Base-by-base conservation (phyloP, 1,140 invertebrate genomes). In the Cherax destructor region DNA sequence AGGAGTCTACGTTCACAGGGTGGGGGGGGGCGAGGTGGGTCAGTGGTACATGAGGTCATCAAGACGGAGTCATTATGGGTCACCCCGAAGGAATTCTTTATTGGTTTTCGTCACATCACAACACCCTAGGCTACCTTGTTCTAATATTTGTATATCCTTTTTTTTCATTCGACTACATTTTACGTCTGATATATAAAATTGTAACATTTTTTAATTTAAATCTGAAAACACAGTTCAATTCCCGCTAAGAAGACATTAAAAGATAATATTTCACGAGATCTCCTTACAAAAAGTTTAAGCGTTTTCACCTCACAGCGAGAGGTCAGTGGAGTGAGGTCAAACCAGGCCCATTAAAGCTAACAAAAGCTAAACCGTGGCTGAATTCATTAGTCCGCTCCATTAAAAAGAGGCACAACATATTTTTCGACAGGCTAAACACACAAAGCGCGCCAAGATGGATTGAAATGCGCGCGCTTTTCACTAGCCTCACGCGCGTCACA, bases 341-440 rank as follows among this genome's bases (percentile, higher is more conserved):
- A 49, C 24, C 0, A 59, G n/a, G 13, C 18, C 50, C 10, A 24
- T 52, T 21, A 7, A 56, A 61, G 59, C 56, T 9, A 21, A 69
- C 59, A 83, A 61, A 83, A 47, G 61, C 11, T 24, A 24, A 59
- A 56, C 61, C 81, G 59, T 83, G 81, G 81, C 59, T 24, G 81
- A 83, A 83, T 83, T 30, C 81, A 83, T 83, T 83, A 83, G 24
- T 49, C 69, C 61, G 81, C 56, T 83, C 81, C 81, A 83, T 83
- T 83, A 83, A 83, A 83, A 83, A 61, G 81, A 83, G 81, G 81
- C 81, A 83, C 56, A 83, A 83, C 81, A 83, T 83, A 83, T 83
- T 83, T 83, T 83, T 83, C 81, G 81, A 83, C 81, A 83, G 61
- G 81, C 47, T 69, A 69, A 16, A 69, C 13, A 83, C 24, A 83